Conservation (phyloP, 2,888 invertebrate genomes). For the Oligia strigilis region DNA sequence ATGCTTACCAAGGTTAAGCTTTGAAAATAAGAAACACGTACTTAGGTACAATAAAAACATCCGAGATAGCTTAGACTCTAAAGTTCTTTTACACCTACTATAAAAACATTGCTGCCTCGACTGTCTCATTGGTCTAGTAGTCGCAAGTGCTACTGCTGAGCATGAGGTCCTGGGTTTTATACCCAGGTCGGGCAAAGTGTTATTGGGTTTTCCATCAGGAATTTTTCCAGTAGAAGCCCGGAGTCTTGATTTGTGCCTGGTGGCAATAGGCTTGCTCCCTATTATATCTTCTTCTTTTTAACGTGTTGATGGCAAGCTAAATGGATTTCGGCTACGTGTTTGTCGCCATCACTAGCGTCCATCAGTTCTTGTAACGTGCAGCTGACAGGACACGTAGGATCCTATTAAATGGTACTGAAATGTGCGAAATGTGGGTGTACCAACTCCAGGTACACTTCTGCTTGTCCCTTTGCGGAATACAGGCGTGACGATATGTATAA, state of each 20-base stretch:
- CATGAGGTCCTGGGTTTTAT: background rate
- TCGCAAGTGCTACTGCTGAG: background rate
- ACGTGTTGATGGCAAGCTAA: background rate
- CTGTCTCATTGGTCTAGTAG: background rate
- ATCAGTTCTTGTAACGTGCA: background rate
- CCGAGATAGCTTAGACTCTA: conserved; percentile 25
- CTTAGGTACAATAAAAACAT: conserved; percentile 35
- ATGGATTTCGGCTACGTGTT: background rate
- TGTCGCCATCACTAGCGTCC: background rate
- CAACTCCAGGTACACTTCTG: background rate
- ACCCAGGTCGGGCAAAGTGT: background rate
- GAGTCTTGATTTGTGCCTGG: background rate
- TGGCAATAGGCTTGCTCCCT: background rate
- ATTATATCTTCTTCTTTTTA: background rate
- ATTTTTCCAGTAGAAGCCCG: background rate
- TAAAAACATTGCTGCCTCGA: conserved; percentile 29
- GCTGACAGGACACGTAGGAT: background rate
- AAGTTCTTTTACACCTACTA: conserved; percentile 42
- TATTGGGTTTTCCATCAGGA: background rate
- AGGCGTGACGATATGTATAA: conserved; percentile 8
- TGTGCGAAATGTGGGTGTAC: background rate
- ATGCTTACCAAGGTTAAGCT: too few relatives aligned
- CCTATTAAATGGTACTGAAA: too few relatives aligned
- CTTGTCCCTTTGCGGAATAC: background rate
- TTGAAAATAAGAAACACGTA: too few relatives aligned